Evolutionary conservation across 2,113 vertebrate genomes (phyloP), one percentile per base, ranked within the genome.

Genomic region (Passer montanus): DNA sequence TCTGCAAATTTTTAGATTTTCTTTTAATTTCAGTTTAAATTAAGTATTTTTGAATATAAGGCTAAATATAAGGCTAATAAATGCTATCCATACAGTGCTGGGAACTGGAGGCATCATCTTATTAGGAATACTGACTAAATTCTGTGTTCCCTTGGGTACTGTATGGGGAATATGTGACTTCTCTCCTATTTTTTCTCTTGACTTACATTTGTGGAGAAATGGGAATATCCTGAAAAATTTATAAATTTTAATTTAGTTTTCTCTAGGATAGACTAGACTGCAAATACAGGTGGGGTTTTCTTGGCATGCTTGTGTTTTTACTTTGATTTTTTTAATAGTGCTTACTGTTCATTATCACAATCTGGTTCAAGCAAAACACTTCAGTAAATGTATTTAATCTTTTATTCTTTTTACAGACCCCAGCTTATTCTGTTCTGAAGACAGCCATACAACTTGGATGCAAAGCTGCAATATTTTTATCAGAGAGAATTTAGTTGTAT

Each of bases 371-470:
- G 50, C 17, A 68, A 27, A 87, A 24, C 18, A 10, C 27, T 69
- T 75, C n/a, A 27, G 35, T 31, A 66, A 12, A 26, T 47, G 10
- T 33, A 50, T 86, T 53, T 78, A 31, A 63, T 81, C 17, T 67
- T 52, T 69, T 80, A 20, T 80, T 88, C 39, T 94, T 90, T 76
- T 90, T 95, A 64, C 89, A 99, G 99, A 98, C 98, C 56, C 99
- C 99, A 63, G 99, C 98, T 26, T 99, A 99, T 31, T 93, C 95
- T 6, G 31, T 99, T 60, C 87, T 99, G 96, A 99, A 99, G 98
- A 98, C 93, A 59, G 60, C 94, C 20, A 99, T 99, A 97, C 99
- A 99, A 53, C 94, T 98, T 4, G 99, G 99, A 41, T 99, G 99
- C 97, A 99, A 98, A 94, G 98, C 96, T 76, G 99, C 99, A 4